phyloP scores from a whole-genome alignment of 2,113 vertebrate genomes.

The Motacilla tschutschensis region DNA sequence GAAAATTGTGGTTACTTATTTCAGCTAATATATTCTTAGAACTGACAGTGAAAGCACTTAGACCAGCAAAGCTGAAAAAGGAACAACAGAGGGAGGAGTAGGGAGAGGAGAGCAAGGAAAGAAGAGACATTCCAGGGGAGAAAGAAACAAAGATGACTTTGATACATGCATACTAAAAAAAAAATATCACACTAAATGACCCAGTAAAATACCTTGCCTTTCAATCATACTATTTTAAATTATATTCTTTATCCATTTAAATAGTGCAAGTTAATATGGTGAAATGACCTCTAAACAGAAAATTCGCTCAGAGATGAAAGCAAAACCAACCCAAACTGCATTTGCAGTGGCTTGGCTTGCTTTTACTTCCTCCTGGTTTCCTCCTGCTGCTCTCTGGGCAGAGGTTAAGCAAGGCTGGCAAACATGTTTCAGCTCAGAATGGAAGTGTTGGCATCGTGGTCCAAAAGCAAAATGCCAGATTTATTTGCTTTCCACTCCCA shows the following conservation, averaged over 20 bases:
- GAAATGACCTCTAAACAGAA: background rate
- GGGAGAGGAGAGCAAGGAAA: background rate
- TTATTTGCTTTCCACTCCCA: background rate
- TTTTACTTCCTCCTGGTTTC: background rate
- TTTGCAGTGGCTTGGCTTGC: background rate
- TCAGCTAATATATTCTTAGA: background rate
- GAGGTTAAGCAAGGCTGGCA: background rate
- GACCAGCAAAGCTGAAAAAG: background rate
- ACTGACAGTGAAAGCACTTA: background rate
- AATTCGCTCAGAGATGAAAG: background rate
- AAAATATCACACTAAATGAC: background rate
- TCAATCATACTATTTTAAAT: background rate
- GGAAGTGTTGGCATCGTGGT: background rate
- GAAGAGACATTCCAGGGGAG: background rate
- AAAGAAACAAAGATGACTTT: background rate
- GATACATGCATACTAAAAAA: background rate
- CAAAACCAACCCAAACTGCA: background rate
- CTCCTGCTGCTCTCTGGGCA: background rate
- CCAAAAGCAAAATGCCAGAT: background rate
- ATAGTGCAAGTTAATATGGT: background rate
- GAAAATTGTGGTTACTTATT: background rate
- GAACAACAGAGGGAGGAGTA: too few relatives aligned
- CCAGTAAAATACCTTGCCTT: background rate
- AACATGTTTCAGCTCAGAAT: background rate
- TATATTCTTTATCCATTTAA: background rate